Conservation (phyloP, 2,888 invertebrate genomes). For the Caenorhabditis sulstoni region DNA sequence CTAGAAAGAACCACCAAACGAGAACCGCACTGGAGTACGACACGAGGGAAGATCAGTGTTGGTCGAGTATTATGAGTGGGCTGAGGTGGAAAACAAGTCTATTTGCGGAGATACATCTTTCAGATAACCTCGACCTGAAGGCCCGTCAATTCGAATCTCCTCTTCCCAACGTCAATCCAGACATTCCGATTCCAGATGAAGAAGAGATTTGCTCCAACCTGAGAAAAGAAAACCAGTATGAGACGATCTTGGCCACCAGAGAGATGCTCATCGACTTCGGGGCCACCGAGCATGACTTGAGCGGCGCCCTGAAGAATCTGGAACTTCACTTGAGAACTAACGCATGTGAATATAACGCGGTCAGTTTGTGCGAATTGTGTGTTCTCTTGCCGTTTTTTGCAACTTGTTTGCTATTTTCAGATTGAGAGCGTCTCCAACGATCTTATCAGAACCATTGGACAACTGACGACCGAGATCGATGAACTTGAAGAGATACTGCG, state of each 20-base stretch:
- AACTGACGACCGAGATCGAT: slow-evolving; percentile 21
- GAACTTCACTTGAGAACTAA: slow-evolving; percentile 15
- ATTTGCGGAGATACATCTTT: neutral
- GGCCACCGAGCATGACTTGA: slow-evolving; percentile 15
- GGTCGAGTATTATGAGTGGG: slow-evolving; percentile 30
- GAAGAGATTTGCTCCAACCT: neutral
- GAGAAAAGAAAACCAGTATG: slow-evolving; percentile 2
- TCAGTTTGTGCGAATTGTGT: neutral
- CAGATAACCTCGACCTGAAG: neutral
- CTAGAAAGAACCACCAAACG: slow-evolving; percentile 28
- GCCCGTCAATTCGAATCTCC: too few species aligned
- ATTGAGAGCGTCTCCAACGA: slow-evolving; percentile 24
- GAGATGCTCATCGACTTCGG: slow-evolving; percentile 16
- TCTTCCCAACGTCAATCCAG: neutral
- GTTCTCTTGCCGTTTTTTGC: slow-evolving; percentile 2
- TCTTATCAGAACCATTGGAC: slow-evolving; percentile 20
- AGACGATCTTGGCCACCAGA: slow-evolving; percentile 9
- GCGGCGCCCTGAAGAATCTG: slow-evolving; percentile 13
- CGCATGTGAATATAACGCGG: slow-evolving; percentile 28
- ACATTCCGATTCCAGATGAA: slow-evolving; percentile 7
- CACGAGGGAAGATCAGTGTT: slow-evolving; percentile 30
- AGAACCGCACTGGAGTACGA: slow-evolving; percentile 47
- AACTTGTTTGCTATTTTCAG: slow-evolving; percentile 20
- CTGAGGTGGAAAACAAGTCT: neutral
- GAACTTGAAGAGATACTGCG: slow-evolving; percentile 29